phyloP scores from a whole-genome alignment of 2,888 invertebrate species.

The Euplagia quadripunctaria region DNA sequence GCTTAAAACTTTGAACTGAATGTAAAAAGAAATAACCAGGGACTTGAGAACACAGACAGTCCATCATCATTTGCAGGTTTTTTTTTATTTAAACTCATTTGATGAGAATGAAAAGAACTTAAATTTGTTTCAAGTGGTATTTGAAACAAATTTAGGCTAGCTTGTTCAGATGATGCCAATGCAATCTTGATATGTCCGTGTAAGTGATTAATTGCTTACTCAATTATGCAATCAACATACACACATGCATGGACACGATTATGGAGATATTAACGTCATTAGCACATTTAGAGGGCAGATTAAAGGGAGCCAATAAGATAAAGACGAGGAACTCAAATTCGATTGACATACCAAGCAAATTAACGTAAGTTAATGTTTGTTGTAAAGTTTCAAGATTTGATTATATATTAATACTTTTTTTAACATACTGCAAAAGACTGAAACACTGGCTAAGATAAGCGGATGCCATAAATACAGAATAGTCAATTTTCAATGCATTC shows the following conservation, averaged over 20 bases:
- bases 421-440: no score
- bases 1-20: no score
- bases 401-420: no score
- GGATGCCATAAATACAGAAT: no score
- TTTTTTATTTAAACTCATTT: background rate
- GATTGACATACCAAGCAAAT: no score
- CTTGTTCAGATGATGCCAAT: background rate
- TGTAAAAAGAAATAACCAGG: no score
- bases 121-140: background rate
- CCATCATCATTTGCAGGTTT: no score
- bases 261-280: conserved; percentile 10
- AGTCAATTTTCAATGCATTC: no score
- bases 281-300: background rate
- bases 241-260: conserved; percentile 4
- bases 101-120: background rate
- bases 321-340: background rate
- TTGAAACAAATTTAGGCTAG: conserved; percentile 6
- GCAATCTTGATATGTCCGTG: conserved; percentile 16
- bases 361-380: no score
- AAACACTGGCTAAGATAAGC: no score
- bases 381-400: no score
- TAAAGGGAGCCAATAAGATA: background rate
- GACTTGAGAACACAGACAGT: no score
- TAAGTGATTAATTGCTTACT: conserved; percentile 23
- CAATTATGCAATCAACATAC: conserved; percentile 18